Evolutionary conservation across 2,888 invertebrate genomes (phyloP).

Genomic region (Iselma pallidipennis): DNA sequence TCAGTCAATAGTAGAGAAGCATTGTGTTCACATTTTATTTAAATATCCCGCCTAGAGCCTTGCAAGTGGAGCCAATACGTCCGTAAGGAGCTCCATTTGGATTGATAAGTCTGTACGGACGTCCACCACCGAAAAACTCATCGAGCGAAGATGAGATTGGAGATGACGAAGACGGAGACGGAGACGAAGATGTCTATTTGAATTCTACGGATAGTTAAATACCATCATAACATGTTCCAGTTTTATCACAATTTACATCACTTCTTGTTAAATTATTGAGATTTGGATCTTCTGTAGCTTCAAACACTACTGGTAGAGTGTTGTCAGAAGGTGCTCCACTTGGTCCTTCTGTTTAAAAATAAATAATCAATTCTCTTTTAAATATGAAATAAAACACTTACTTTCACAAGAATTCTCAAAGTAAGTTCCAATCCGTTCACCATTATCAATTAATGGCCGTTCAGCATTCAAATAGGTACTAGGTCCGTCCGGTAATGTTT

Average conservation of each 20-base stretch:
- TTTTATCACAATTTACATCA: slow-evolving; percentile 90
- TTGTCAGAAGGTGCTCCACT: slow-evolving; percentile 57
- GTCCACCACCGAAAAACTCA: too few relatives aligned
- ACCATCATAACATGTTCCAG: slow-evolving; percentile 95
- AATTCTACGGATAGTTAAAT: too few relatives aligned
- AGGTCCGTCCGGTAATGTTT: slow-evolving; percentile 89
- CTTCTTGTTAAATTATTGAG: slow-evolving; percentile 75
- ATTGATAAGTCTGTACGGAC: too few relatives aligned
- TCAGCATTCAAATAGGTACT: slow-evolving; percentile 89
- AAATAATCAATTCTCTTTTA: not conserved
- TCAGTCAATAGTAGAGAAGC: too few relatives aligned
- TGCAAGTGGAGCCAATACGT: too few relatives aligned
- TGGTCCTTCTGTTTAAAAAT: slow-evolving; percentile 27
- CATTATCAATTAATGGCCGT: slow-evolving; percentile 87
- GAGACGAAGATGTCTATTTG: too few relatives aligned
- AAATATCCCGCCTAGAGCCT: too few relatives aligned
- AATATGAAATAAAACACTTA: slow-evolving; percentile 55
- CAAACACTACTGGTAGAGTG: slow-evolving; percentile 74
- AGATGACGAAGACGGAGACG: too few relatives aligned
- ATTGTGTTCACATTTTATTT: too few relatives aligned
- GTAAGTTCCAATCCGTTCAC: slow-evolving; percentile 86
- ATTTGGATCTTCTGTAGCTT: slow-evolving; percentile 74
- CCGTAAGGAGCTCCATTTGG: too few relatives aligned
- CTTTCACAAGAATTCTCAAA: slow-evolving; percentile 91
- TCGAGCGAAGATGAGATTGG: too few relatives aligned